phyloP scores from a whole-genome alignment of 2,888 invertebrate genomes.

The Ectemnius cavifrons region DNA sequence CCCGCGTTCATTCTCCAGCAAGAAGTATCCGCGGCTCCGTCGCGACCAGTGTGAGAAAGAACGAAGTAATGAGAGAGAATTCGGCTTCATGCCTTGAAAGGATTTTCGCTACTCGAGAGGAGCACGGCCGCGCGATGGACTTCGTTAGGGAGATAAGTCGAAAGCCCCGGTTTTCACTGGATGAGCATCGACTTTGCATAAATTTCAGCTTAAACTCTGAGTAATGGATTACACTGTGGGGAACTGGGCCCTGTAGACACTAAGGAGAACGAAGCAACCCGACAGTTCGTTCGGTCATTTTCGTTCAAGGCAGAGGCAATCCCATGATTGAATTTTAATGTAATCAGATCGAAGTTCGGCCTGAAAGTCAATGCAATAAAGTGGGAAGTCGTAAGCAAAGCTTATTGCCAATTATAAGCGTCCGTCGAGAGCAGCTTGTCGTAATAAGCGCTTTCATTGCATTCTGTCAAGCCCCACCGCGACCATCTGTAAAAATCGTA shows the following conservation, averaged over 20 bases:
- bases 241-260: not conserved
- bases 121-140: not conserved
- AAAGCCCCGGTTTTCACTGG: slow-evolving; percentile 3
- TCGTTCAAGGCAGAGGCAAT: not conserved
- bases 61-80: slow-evolving; percentile 47
- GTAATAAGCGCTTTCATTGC: slow-evolving; percentile 39
- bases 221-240: not conserved
- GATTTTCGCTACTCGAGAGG: slow-evolving; percentile 10
- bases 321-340: not conserved
- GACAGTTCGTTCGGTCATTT: not conserved
- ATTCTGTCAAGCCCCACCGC: slow-evolving; percentile 34
- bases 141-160: slow-evolving; percentile 18
- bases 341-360: not conserved
- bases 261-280: not conserved
- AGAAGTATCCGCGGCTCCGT: slow-evolving; percentile 18
- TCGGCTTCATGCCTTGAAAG: slow-evolving; percentile 47
- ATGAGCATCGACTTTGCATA: not conserved
- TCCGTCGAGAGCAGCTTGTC: slow-evolving; percentile 31
- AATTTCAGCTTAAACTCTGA: slow-evolving; percentile 7
- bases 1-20: slow-evolving; percentile 5
- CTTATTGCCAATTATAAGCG: slow-evolving; percentile 50
- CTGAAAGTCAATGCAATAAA: slow-evolving; percentile 1
- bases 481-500: slow-evolving; percentile 43
- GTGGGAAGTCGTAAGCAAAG: slow-evolving; percentile 8
- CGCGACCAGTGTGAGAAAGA: slow-evolving; percentile 22